Conservation (phyloP, 2,888 invertebrate genomes). For the Aspidiotus rigidus region DNA sequence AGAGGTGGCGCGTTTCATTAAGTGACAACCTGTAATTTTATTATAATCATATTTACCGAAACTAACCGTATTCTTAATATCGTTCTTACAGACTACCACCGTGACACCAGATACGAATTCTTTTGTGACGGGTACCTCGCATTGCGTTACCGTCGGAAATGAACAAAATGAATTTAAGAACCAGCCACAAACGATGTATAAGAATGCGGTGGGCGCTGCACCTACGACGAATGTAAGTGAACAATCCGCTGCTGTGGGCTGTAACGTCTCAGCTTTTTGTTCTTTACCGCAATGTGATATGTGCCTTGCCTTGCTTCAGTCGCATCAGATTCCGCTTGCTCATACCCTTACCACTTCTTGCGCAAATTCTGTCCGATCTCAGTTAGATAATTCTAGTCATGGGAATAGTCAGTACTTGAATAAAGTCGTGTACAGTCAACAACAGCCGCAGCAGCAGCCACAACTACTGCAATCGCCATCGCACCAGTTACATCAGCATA, state of each 20-base stretch:
- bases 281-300: constrained; percentile 31
- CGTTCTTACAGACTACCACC: no score
- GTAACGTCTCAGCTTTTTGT: constrained; percentile 22
- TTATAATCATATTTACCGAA: no score
- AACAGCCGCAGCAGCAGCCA: constrained; percentile 25
- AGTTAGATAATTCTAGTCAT: constrained; percentile 31
- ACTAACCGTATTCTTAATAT: no score
- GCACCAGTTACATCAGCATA: constrained; percentile 34
- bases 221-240: constrained; percentile 20
- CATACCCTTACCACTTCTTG: constrained; percentile 16
- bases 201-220: background rate
- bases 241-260: constrained; percentile 15
- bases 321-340: constrained; percentile 28
- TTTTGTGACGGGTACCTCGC: no score
- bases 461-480: constrained; percentile 36
- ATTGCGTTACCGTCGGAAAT: no score
- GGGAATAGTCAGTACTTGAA: constrained; percentile 20
- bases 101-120: no score
- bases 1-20: no score
- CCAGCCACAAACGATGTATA: constrained; percentile 32
- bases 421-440: no score
- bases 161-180: background rate
- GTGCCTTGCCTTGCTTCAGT: constrained; percentile 31
- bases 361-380: constrained; percentile 29
- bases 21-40: no score